Conservation (phyloP, 2,888 invertebrate species). For the Drosophila kanekoi region DNA sequence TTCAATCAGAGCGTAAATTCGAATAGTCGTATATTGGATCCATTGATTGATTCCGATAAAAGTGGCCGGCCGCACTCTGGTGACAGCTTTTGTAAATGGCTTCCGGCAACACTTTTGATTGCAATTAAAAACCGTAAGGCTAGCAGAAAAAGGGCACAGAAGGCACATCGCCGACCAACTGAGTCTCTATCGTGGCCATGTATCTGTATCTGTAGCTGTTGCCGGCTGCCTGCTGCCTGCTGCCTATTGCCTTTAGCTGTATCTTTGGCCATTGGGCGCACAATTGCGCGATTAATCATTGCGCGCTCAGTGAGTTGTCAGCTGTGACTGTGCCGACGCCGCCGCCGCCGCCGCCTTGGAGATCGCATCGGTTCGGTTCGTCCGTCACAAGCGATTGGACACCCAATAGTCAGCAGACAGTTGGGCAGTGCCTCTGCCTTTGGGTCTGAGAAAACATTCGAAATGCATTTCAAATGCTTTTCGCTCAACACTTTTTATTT, state of each 20-base stretch:
- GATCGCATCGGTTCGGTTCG: conserved; percentile 64
- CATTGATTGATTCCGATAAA: conserved; percentile 77
- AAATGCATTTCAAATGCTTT: conserved; percentile 67
- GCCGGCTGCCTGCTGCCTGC: conserved; percentile 14
- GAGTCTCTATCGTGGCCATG: conserved; percentile 42
- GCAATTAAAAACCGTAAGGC: conserved; percentile 72
- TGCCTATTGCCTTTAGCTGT: conserved; percentile 42
- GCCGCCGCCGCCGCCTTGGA: conserved; percentile 55
- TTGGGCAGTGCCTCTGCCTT: conserved; percentile 8
- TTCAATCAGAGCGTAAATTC: conserved; percentile 75
- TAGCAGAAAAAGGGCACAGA: conserved; percentile 68
- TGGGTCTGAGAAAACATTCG: conserved; percentile 38
- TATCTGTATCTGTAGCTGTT: conserved; percentile 45
- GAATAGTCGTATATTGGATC: conserved; percentile 18
- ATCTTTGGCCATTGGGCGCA: conserved; percentile 57
- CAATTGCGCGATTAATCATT: conserved; percentile 81
- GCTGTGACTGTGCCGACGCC: conserved; percentile 64
- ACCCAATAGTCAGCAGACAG: conserved; percentile 48
- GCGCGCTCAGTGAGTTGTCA: conserved; percentile 81
- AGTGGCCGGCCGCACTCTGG: conserved; percentile 54
- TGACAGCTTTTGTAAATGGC: conserved; percentile 80
- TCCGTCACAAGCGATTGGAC: conserved; percentile 80
- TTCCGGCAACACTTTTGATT: conserved; percentile 80
- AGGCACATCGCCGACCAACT: conserved; percentile 31
- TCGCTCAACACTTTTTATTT: conserved; percentile 69